phyloP scores from a whole-genome alignment of 2,113 vertebrate genomes.

The Athene noctua region DNA sequence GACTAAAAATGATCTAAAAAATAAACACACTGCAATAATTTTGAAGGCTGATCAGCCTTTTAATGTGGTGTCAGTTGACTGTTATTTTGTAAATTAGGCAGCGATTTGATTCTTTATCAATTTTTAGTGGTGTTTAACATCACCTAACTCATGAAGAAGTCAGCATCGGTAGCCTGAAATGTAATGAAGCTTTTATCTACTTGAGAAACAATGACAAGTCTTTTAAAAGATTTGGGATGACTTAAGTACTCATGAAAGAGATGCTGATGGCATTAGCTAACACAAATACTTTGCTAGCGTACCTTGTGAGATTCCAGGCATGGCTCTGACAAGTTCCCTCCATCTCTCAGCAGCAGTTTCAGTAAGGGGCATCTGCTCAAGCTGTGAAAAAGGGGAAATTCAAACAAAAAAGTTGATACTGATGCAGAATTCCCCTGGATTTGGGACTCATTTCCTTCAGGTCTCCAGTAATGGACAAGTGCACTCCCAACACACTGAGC shows the following conservation, averaged over 20 bases:
- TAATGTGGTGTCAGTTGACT: conserved; percentile 66
- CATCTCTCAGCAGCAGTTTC: not conserved
- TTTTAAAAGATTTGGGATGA: conserved; percentile 49
- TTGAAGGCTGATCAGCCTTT: conserved; percentile 74
- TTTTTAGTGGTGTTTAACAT: conserved; percentile 69
- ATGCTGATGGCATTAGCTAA: conserved; percentile 21
- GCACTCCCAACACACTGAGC: not conserved
- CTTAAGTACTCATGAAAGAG: conserved; percentile 45
- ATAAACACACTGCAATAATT: conserved; percentile 68
- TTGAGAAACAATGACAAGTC: conserved; percentile 58
- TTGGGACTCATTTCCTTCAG: not conserved
- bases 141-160: conserved; percentile 41
- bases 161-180: conserved; percentile 34
- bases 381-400: not conserved
- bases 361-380: not conserved
- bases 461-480: not conserved
- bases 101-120: conserved; percentile 65
- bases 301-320: not conserved
- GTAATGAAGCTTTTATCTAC: conserved; percentile 59
- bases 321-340: not conserved
- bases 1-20: conserved; percentile 69
- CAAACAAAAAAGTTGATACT: not conserved
- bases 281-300: not conserved
- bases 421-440: not conserved
- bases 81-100: conserved; percentile 68